These are phyloP conservation scores for Phragmatobia fuliginosa DNA, from an alignment of 2,888 invertebrate genomes.

Conservation along the genomic window DNA sequence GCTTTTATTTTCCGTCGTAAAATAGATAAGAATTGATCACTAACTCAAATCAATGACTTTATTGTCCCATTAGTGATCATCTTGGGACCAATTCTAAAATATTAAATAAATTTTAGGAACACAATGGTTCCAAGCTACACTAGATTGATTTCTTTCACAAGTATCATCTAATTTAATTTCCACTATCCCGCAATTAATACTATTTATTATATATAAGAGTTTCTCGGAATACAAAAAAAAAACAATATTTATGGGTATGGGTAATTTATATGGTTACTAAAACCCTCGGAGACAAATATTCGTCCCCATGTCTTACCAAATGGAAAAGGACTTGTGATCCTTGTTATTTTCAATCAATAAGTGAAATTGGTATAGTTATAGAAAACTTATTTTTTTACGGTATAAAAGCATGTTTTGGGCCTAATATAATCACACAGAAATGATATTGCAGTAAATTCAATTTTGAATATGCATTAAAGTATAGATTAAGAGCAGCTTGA, in stretches of 20 bases:
- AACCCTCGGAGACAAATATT: background rate
- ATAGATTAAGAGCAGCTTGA: background rate
- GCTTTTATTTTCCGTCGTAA: background rate
- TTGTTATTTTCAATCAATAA: background rate
- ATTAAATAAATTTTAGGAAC: background rate
- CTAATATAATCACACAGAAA: background rate
- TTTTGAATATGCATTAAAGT: slow-evolving; percentile 1
- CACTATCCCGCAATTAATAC: too few species aligned
- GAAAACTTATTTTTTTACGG: background rate
- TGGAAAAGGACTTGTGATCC: background rate
- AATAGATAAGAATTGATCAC: background rate
- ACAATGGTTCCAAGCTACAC: background rate
- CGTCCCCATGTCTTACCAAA: background rate
- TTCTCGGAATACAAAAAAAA: background rate
- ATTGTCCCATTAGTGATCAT: background rate
- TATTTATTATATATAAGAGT: background rate
- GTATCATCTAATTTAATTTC: too few species aligned
- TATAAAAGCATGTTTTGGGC: slow-evolving; percentile 2
- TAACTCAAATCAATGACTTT: background rate
- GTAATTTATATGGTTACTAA: too few species aligned
- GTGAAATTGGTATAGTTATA: background rate
- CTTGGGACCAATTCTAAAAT: background rate
- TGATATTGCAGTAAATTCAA: background rate
- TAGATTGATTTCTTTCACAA: background rate
- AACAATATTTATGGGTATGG: too few species aligned